These are phyloP conservation scores for Macrotrachela quadricornifera DNA, from an alignment of 1,140 invertebrate genomes.

Conservation along the genomic window DNA sequence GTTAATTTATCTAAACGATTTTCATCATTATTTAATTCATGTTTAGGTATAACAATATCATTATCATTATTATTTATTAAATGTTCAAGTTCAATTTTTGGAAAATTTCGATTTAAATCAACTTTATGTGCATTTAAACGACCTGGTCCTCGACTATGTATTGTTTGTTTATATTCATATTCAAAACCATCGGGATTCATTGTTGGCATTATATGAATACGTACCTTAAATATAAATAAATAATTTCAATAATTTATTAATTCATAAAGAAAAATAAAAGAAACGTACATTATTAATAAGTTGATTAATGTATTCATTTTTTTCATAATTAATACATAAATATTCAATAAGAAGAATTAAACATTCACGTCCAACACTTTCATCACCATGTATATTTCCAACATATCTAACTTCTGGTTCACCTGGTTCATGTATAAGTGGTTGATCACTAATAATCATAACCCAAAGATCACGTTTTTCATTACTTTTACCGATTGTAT, in stretches of 20 bases:
- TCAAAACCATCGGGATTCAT: slow-evolving; percentile 63
- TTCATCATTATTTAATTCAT: slow-evolving; percentile 52
- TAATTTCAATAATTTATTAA: slow-evolving; percentile 66
- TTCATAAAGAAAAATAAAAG: slow-evolving; percentile 52
- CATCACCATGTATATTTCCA: slow-evolving; percentile 74
- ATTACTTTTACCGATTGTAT: slow-evolving; percentile 57
- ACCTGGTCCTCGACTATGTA: slow-evolving; percentile 30
- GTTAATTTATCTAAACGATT: slow-evolving; percentile 68
- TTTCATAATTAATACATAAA: slow-evolving; percentile 52
- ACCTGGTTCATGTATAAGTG: no score
- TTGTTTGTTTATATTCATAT: not conserved
- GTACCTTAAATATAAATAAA: slow-evolving; percentile 30
- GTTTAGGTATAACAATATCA: slow-evolving; percentile 27
- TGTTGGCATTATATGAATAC: slow-evolving; percentile 64
- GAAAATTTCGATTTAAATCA: slow-evolving; percentile 91
- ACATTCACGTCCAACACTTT: slow-evolving; percentile 59
- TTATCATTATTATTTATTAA: slow-evolving; percentile 41
- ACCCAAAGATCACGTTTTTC: slow-evolving; percentile 54
- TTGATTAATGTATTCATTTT: slow-evolving; percentile 32
- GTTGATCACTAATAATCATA: slow-evolving; percentile 32
- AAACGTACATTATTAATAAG: slow-evolving; percentile 33
- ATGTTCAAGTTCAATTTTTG: slow-evolving; percentile 49
- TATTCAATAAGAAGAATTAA: slow-evolving; percentile 60
- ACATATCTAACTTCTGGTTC: slow-evolving; percentile 62
- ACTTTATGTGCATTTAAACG: slow-evolving; percentile 56